Base-by-base conservation (phyloP, 2,797 vertebrate genomes). In the Sebastes glaucus region DNA sequence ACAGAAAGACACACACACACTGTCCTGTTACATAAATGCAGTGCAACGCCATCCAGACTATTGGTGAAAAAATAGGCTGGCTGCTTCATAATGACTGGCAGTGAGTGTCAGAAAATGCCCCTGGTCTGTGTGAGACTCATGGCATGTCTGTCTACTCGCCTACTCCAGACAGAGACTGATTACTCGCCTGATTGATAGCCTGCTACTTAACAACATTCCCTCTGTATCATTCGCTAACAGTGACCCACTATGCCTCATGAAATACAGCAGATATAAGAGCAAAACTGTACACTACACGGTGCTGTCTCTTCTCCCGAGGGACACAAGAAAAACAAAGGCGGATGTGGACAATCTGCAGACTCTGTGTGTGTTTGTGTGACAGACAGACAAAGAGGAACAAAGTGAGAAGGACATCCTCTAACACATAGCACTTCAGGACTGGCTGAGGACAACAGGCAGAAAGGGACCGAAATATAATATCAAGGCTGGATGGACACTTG, bases 401-500 rank as follows among this genome's bases (percentile, higher is more conserved):
- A 85, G 70, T 71, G 85, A 85, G 66, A 87, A 84, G 83, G 86
- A 81, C 78, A 79, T 68, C 52, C 55, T 78, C 73, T 71, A 46
- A 1, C 83, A 77, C 62, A 33, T 46, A 84, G 68, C 78, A 79
- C 66, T 75, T 46, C 42, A 46, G 42, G 42, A 46, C 42, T 46
- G 76, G 74, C 69, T 63, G 66, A 6, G 71, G 81, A 80, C 80
- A 83, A 78, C 71, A 80, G 78, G 78, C 60, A 85, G 77, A 74
- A 35, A 81, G 55, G 30, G 55, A 82, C 84, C 30, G 10, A 82
- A 83, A 83, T 61, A 82, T 71, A 87, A 71, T 4, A 13, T 1
- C 4, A 11, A 69, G 30, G 30, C 62, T 70, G 71, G 68, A 70
- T 23, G 46, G n/a, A 57, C 61, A 67, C 22, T 46, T 61, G 16